Evolutionary conservation across 2,888 invertebrate genomes (phyloP).

Genomic region (Pheosia gnoma): DNA sequence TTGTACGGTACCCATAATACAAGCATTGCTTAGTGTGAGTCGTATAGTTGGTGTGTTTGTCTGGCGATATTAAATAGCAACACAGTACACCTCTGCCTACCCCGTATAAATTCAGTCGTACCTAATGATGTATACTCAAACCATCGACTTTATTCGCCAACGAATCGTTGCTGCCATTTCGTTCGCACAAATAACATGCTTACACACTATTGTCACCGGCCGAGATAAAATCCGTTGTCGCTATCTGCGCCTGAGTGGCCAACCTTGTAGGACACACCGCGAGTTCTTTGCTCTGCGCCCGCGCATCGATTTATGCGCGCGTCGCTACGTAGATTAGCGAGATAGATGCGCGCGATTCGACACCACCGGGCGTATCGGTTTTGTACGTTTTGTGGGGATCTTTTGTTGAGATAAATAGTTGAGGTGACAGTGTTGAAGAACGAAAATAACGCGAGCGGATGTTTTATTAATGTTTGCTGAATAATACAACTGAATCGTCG

Average conservation of each 20-base stretch:
- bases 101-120: too few relatives aligned
- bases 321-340: constrained; percentile 59
- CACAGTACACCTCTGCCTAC: too few relatives aligned
- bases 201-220: constrained; percentile 53
- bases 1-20: too few relatives aligned
- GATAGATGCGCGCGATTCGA: constrained; percentile 51
- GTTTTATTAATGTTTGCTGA: too few relatives aligned
- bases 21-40: too few relatives aligned
- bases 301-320: constrained; percentile 61
- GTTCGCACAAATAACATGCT: constrained; percentile 4
- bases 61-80: too few relatives aligned
- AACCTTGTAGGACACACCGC: constrained; percentile 55
- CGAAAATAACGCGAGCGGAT: background rate
- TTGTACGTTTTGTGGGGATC: constrained; percentile 3
- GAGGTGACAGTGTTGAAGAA: constrained; percentile 1
- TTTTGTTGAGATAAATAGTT: constrained; percentile 1
- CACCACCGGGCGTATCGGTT: constrained; percentile 10
- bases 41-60: too few relatives aligned
- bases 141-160: background rate
- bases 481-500: too few relatives aligned
- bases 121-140: too few relatives aligned
- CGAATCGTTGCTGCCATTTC: constrained; percentile 5
- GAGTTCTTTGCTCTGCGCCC: constrained; percentile 56
- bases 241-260: constrained; percentile 61
- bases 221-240: constrained; percentile 43